A percentile compares a stretch with the other conserved stretches of the same genome.
These are phyloP conservation scores for Sinotaia quadrata DNA, from an alignment of 2,888 invertebrate genomes.

Conservation along the genomic window DNA sequence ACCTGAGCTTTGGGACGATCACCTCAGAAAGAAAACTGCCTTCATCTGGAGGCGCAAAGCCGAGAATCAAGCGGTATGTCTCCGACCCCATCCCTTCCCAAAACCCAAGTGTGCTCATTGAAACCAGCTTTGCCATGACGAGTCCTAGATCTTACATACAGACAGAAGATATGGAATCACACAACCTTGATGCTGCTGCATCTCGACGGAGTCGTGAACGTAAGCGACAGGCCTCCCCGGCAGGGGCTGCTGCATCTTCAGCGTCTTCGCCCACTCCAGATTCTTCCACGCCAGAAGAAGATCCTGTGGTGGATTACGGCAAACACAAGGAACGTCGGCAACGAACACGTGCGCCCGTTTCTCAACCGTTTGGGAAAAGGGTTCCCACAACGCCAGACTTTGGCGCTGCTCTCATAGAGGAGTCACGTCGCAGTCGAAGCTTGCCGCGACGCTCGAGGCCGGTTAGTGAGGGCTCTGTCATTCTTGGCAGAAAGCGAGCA, in stretches of 20 bases:
- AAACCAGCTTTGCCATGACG: too few relatives aligned
- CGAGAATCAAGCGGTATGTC: constrained; percentile 7
- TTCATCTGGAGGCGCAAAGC: neutral
- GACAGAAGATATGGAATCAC: neutral
- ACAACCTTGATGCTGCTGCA: neutral
- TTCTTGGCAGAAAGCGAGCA: neutral
- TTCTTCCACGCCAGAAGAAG: neutral
- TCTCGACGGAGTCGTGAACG: neutral
- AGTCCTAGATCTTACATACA: too few relatives aligned
- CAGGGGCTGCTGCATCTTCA: constrained; percentile 17
- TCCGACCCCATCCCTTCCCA: neutral
- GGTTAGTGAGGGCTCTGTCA: constrained; percentile 6
- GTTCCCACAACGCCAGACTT: constrained; percentile 18
- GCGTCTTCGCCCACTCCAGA: constrained; percentile 7
- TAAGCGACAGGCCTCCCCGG: neutral
- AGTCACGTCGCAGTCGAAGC: constrained; percentile 16
- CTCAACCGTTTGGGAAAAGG: neutral
- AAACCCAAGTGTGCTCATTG: too few relatives aligned
- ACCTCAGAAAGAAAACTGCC: neutral
- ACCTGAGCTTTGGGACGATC: neutral
- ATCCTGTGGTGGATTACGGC: neutral
- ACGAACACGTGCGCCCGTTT: neutral
- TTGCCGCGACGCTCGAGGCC: constrained; percentile 9
- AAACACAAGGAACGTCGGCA: neutral
- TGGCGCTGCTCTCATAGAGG: constrained; percentile 12